phyloP scores from a whole-genome alignment of 1,140 invertebrate genomes.

The Temnothorax curvispinosus region DNA sequence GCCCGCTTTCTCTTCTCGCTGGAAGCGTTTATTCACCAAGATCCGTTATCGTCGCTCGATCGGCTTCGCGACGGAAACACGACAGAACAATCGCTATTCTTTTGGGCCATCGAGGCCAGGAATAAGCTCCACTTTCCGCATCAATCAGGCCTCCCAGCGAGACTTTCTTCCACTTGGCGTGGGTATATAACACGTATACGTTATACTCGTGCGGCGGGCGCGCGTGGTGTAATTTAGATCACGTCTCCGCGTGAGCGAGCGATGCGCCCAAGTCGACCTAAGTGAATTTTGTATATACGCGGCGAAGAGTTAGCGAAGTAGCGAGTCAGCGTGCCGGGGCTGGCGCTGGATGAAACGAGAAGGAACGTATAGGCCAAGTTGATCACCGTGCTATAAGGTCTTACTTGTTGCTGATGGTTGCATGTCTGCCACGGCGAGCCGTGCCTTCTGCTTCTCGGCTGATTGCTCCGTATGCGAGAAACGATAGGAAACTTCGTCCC shows the following conservation, averaged over 20 bases:
- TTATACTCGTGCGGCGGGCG: background rate
- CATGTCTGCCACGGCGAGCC: conserved; percentile 78
- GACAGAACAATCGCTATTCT: conserved; percentile 19
- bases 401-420: conserved; percentile 85
- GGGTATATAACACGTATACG: background rate
- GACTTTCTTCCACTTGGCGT: conserved; percentile 25
- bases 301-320: conserved; percentile 46
- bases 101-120: background rate
- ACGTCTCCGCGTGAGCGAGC: conserved; percentile 51
- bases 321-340: background rate
- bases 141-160: conserved; percentile 37
- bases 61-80: background rate
- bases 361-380: conserved; percentile 26
- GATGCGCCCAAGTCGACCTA: conserved; percentile 37
- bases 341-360: conserved; percentile 26
- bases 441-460: conserved; percentile 79
- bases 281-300: conserved; percentile 52
- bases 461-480: conserved; percentile 77
- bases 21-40: background rate
- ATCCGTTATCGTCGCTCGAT: background rate
- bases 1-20: background rate
- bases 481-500: conserved; percentile 72
- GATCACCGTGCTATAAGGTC: conserved; percentile 78
- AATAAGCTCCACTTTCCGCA: conserved; percentile 10
- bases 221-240: conserved; percentile 50